phyloP scores from a whole-genome alignment of 1,140 invertebrate species.

The Tribolium madens region DNA sequence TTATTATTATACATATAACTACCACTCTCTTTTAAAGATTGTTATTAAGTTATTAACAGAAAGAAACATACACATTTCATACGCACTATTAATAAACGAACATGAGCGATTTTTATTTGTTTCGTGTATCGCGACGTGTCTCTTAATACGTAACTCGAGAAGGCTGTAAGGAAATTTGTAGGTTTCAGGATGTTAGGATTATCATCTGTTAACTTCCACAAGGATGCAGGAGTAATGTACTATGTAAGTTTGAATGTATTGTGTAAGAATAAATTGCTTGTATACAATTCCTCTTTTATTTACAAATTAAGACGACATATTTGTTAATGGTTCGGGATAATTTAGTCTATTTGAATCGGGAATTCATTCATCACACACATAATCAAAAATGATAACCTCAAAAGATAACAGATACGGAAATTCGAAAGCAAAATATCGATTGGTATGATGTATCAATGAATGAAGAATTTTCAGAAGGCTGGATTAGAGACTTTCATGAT shows the following conservation, averaged over 20 bases:
- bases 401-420: no score
- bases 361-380: no score
- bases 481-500: no score
- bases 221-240: constrained; percentile 51
- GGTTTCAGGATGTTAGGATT: constrained; percentile 47
- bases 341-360: no score
- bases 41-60: constrained; percentile 44
- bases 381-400: no score
- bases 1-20: constrained; percentile 48
- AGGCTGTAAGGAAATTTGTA: constrained; percentile 51
- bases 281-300: constrained; percentile 46
- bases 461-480: no score
- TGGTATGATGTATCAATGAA: no score
- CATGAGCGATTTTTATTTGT: constrained; percentile 51
- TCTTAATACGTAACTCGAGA: constrained; percentile 38
- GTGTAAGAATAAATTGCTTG: constrained; percentile 61
- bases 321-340: no score
- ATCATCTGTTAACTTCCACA: constrained; percentile 47
- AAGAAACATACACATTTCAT: constrained; percentile 53
- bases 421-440: no score
- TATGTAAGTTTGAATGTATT: constrained; percentile 59
- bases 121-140: constrained; percentile 44
- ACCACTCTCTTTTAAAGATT: constrained; percentile 51
- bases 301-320: no score
- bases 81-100: constrained; percentile 22